These are phyloP conservation scores for Agrochola litura DNA, from an alignment of 2,888 invertebrate genomes.

Conservation along the genomic window DNA sequence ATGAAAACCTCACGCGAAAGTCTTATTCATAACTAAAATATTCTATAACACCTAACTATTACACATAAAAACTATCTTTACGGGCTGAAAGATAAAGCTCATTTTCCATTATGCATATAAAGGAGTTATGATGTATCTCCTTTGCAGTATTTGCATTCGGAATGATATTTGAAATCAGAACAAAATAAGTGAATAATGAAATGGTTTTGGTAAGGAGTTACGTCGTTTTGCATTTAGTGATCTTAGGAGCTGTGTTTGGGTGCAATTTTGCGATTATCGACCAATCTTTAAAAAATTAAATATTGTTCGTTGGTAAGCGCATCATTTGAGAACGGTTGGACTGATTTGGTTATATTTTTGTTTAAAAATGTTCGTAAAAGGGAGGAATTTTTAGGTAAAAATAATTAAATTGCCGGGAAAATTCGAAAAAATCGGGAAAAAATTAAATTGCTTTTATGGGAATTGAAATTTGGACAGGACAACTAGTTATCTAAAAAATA, in stretches of 20 bases:
- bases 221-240: slow-evolving; percentile 5
- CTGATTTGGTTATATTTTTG: no score
- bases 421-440: no score
- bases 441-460: no score
- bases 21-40: slow-evolving; percentile 19
- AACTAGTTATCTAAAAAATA: neutral
- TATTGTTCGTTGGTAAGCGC: no score
- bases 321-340: no score
- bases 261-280: slow-evolving; percentile 7
- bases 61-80: neutral
- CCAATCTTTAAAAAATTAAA: no score
- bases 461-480: no score
- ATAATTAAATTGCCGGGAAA: no score
- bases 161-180: slow-evolving; percentile 52
- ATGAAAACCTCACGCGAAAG: slow-evolving; percentile 67
- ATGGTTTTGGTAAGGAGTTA: slow-evolving; percentile 25
- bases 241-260: fast-evolving
- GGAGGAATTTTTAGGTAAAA: no score
- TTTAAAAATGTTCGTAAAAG: no score
- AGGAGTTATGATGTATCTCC: neutral
- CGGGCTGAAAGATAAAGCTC: fast-evolving
- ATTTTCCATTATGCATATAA: neutral
- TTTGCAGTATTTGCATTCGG: slow-evolving; percentile 32
- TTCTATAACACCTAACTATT: neutral
- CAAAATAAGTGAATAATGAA: slow-evolving; percentile 43